These are phyloP conservation scores for Labeo calbasu DNA, from an alignment of 2,797 vertebrate genomes.

Conservation along the genomic window DNA sequence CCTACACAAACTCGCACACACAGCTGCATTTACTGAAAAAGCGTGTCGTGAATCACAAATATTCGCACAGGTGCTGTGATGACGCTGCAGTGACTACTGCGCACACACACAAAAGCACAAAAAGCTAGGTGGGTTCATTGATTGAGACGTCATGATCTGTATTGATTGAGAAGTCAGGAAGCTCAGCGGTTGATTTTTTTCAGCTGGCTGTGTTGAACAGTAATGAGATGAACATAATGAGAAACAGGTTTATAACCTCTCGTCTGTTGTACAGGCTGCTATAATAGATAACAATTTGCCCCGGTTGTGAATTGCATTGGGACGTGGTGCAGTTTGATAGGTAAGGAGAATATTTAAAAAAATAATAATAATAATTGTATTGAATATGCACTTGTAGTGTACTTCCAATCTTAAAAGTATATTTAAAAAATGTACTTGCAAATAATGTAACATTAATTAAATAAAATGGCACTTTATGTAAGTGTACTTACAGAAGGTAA, in stretches of 20 bases:
- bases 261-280: background rate
- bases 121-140: constrained; percentile 4
- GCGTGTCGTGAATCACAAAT: constrained; percentile 25
- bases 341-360: background rate
- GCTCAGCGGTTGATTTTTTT: constrained; percentile 16
- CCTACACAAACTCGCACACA: constrained; percentile 16
- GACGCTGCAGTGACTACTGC: constrained; percentile 14
- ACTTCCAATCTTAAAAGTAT: background rate
- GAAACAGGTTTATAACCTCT: background rate
- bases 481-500: background rate
- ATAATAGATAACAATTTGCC: background rate
- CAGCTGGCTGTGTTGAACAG: constrained; percentile 9
- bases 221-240: background rate
- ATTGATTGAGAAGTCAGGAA: constrained; percentile 33
- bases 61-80: constrained; percentile 33
- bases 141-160: constrained; percentile 39
- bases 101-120: constrained; percentile 5
- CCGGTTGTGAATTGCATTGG: background rate
- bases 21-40: constrained; percentile 7
- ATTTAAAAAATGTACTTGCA: background rate
- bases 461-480: background rate
- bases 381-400: background rate
- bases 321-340: background rate
- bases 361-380: background rate
- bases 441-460: background rate